Percentiles rank a stretch among this genome's conserved stretches.
Evolutionary conservation across 1,140 invertebrate genomes (phyloP).

Genomic region (Diploscapter pachys): DNA sequence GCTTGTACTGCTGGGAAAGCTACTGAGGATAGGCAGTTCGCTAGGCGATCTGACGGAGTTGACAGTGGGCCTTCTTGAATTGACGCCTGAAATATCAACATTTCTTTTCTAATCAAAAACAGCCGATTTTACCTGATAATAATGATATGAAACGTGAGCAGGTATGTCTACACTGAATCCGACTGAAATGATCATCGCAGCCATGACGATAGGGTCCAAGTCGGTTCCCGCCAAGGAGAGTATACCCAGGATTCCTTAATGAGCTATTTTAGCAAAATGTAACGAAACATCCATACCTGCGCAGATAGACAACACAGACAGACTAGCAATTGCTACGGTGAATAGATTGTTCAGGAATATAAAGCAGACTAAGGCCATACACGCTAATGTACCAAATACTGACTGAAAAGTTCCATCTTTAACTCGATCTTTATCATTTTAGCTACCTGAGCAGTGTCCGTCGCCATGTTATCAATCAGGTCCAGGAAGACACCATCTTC

Average conservation of each 20-base stretch:
- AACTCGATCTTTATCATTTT: background rate
- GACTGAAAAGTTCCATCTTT: conserved; percentile 35
- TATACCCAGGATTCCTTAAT: conserved; percentile 59
- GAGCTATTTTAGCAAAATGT: too few relatives aligned
- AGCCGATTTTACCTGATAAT: conserved; percentile 61
- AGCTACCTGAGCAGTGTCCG: conserved; percentile 60
- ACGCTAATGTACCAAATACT: conserved; percentile 50
- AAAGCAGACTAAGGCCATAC: conserved; percentile 59
- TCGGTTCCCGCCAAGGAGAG: conserved; percentile 58
- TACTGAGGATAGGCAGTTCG: conserved; percentile 57
- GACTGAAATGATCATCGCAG: conserved; percentile 62
- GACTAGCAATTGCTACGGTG: conserved; percentile 59
- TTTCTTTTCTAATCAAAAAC: background rate
- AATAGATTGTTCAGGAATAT: conserved; percentile 61
- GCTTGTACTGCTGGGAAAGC: conserved; percentile 56
- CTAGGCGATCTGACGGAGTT: conserved; percentile 45
- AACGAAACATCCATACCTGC: too few relatives aligned
- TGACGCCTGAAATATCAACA: conserved; percentile 8
- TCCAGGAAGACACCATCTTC: conserved; percentile 56
- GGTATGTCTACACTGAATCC: conserved; percentile 63
- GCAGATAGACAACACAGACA: conserved; percentile 60
- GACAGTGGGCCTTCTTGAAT: conserved; percentile 40
- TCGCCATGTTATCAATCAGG: conserved; percentile 61
- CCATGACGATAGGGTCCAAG: conserved; percentile 62
- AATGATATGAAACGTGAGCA: conserved; percentile 61